phyloP scores from a whole-genome alignment of 1,140 invertebrate genomes.

The Bombus pascuorum region DNA sequence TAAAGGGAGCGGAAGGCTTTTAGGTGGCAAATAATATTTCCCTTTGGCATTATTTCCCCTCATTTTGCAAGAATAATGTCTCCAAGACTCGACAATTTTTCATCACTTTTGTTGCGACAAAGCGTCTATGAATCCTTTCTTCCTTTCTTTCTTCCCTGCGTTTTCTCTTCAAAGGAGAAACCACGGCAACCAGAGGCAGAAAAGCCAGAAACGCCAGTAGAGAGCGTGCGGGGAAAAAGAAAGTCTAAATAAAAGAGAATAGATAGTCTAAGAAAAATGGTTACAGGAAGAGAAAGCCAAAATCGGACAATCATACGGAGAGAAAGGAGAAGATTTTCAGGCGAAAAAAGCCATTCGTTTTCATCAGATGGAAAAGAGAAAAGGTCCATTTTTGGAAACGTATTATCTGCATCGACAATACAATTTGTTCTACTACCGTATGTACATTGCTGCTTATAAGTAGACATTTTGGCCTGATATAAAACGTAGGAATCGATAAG shows the following conservation, averaged over 20 bases:
- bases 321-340: not conserved
- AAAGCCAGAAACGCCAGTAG: not conserved
- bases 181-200: too few relatives aligned
- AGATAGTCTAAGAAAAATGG: not conserved
- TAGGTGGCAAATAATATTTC: conserved; percentile 13
- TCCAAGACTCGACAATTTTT: not conserved
- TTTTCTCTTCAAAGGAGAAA: not conserved
- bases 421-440: not conserved
- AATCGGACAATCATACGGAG: not conserved
- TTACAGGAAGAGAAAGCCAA: too few relatives aligned
- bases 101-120: not conserved
- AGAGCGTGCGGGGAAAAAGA: not conserved
- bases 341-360: not conserved
- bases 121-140: not conserved
- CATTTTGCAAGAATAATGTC: not conserved
- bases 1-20: not conserved
- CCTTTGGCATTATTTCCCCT: conserved; percentile 5
- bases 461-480: too few relatives aligned
- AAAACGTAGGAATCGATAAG: too few relatives aligned
- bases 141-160: not conserved
- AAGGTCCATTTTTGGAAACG: not conserved
- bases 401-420: not conserved
- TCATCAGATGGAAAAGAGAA: not conserved
- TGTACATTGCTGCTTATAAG: too few relatives aligned
- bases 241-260: not conserved